These are phyloP conservation scores for Meteorus sp. DNA, from an alignment of 1,140 invertebrate genomes.

Conservation along the genomic window DNA sequence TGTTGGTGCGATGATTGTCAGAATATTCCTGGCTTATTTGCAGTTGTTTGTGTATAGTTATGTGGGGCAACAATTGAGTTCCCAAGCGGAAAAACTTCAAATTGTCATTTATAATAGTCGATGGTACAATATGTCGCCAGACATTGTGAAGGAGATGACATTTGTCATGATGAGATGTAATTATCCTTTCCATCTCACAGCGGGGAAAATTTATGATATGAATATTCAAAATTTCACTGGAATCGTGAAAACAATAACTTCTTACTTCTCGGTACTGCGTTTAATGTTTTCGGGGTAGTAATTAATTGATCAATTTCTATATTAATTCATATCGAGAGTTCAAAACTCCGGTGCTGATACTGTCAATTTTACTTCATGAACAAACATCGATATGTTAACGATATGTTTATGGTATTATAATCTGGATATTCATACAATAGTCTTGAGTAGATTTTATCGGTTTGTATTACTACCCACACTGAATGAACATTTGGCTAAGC, in stretches of 20 bases:
- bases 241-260: slow-evolving; percentile 15
- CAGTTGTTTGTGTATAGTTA: slow-evolving; percentile 19
- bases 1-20: neutral
- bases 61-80: neutral
- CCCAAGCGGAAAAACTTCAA: slow-evolving; percentile 1
- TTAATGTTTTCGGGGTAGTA: neutral
- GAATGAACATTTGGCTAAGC: too few relatives aligned
- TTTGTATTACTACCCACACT: too few relatives aligned
- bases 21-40: neutral
- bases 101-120: neutral
- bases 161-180: slow-evolving; percentile 15
- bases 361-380: too few relatives aligned
- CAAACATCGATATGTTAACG: too few relatives aligned
- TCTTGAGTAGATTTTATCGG: too few relatives aligned
- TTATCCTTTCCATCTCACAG: slow-evolving; percentile 6
- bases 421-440: too few relatives aligned
- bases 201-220: slow-evolving; percentile 5
- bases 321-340: too few relatives aligned
- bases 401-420: too few relatives aligned
- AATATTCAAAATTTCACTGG: slow-evolving; percentile 17
- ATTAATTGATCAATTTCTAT: too few relatives aligned
- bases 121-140: slow-evolving; percentile 18
- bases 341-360: too few relatives aligned
- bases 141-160: slow-evolving; percentile 6
- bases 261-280: slow-evolving; percentile 16